Evolutionary conservation across 2,888 invertebrate genomes (phyloP), one percentile per base, ranked within the genome.

Genomic region (Protophormia terraenovae): DNA sequence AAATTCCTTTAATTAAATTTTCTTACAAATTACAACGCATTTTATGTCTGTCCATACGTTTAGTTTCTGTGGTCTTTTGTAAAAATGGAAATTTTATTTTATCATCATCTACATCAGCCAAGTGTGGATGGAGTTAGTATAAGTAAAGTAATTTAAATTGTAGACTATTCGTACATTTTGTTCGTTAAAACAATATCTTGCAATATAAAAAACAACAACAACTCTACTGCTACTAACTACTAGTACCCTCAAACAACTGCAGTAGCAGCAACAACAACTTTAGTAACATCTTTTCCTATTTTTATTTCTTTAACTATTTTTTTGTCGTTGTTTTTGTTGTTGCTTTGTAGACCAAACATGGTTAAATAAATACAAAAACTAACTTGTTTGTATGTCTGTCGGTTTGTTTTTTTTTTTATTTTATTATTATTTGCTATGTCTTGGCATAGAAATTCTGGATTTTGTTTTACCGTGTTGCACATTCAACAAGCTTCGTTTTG

Each of bases 121-220:
- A 47, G 16, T 47, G 58, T 16, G 47, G n/a, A 58, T 16, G 47
- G n/a, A 58, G 66, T 66, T 35, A 66, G 55, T n/a, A n/a, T n/a
- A n/a, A n/a, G n/a, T n/a, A n/a, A n/a, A n/a, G n/a, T 66, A 66
- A 66, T 55, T 76, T 45, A n/a, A 77, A 29, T 58, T 58, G 67
- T 58, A 58, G 76, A 69, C 32, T 60, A 22, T 32, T 58, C 5
- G 16, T 77, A 24, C 22, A 67, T 8, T 29, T 60, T 24, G 58
- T 69, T 69, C 47, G 58, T 60, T 78, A 78, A 77, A 78, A 78
- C 27, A 78, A 69, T 69, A 69, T 4, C 12, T 16, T 69, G n/a
- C 24, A 41, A n/a, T n/a, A n/a, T n/a, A n/a, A n/a, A n/a, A n/a
- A n/a, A n/a, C n/a, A n/a, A n/a, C n/a, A n/a, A 29, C 29, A 22